Conservation (phyloP, 2,797 vertebrate species). For the Sebastes vulpes region DNA sequence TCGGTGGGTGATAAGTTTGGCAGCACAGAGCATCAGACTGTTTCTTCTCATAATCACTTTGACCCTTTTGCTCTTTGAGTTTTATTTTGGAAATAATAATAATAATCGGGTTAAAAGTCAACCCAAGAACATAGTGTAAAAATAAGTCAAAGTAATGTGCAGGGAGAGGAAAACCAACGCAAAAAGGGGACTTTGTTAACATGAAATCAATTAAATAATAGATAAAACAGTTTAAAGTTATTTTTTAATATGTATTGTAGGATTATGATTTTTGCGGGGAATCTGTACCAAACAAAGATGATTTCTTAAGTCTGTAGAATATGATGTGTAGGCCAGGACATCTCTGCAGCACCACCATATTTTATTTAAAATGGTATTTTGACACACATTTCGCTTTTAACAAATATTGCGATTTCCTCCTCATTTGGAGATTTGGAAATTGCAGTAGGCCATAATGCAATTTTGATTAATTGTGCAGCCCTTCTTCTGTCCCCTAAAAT, state of each 20-base stretch:
- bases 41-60: not conserved
- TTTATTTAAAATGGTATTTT: too few relatives aligned
- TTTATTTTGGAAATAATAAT: not conserved
- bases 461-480: too few relatives aligned
- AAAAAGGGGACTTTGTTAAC: rapidly evolving
- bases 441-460: too few relatives aligned
- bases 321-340: too few relatives aligned
- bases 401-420: too few relatives aligned
- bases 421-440: too few relatives aligned
- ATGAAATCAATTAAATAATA: not conserved
- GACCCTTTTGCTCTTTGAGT: not conserved
- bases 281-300: too few relatives aligned
- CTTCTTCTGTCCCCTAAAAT: too few relatives aligned
- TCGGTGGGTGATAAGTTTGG: not conserved
- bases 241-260: not conserved
- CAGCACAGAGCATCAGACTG: not conserved
- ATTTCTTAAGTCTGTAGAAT: too few relatives aligned
- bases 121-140: not conserved
- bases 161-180: not conserved
- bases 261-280: not conserved
- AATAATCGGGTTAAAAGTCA: not conserved
- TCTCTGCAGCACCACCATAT: too few relatives aligned
- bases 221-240: not conserved
- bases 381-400: too few relatives aligned
- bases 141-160: not conserved